Evolutionary conservation across 2,797 vertebrate species (phyloP), one percentile per base, ranked within the genome.

Genomic region (Malacoraja senta): DNA sequence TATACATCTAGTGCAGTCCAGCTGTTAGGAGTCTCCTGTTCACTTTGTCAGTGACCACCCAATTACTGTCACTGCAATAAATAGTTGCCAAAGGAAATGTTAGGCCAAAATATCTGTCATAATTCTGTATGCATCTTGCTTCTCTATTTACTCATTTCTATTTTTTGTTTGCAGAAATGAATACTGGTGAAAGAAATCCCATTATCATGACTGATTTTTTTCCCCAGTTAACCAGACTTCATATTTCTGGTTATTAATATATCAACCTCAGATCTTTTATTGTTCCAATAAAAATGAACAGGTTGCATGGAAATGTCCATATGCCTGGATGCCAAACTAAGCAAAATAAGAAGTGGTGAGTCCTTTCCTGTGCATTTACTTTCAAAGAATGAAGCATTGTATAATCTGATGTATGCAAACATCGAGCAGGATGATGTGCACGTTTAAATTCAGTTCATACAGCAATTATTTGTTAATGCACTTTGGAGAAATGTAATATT

Each of bases 401-500:
- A 3, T 26, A 63, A n/a, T 53, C 81, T 84, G 26, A 61, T n/a
- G 29, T 84, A 8, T 86, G 26, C 83, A 53, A 10, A 13, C 0
- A 1, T 72, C 19, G 1, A 71, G 35, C 90, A 91, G 90, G 90
- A 38, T 74, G 38, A 72, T 91, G 68, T 29, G 24, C 21, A 53
- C 3, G 26, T 92, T 88, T 88, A 88, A 88, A 88, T 88, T 88
- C 84, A 35, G 29, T 35, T 35, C 71, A n/a, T 58, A n/a, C 44
- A 35, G 35, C 61, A 72, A 76, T 74, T 92, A 92, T 76, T 92
- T 92, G 71, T 72, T 44, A 35, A 15, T 53, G 24, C 15, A 3
- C 71, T 92, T 74, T 29, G 44, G 90, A 91, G 38, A 58, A 76
- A 92, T 58, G 38, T 24, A 92, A 76, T 92, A 92, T 92, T 58